Conservation (phyloP, 2,113 vertebrate species). For the Alligator sinensis region DNA sequence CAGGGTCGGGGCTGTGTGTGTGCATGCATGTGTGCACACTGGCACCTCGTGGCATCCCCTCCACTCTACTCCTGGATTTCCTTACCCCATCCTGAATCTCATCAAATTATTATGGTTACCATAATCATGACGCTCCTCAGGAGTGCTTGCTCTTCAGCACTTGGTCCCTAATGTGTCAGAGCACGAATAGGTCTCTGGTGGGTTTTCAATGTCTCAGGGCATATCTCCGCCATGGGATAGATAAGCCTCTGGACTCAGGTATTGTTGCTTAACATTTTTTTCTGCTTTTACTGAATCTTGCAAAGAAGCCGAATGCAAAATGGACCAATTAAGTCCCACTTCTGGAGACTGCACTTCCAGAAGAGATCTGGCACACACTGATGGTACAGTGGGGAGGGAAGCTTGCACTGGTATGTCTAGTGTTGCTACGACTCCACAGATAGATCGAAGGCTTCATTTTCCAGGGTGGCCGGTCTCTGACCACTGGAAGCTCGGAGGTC, state of each 20-base stretch:
- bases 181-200: no score
- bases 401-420: neutral
- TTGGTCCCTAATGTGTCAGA: no score
- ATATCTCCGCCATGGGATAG: no score
- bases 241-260: neutral
- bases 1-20: no score
- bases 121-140: no score
- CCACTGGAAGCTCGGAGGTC: neutral
- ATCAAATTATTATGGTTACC: no score
- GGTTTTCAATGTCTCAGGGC: no score
- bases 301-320: neutral
- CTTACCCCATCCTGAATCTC: no score
- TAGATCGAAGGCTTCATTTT: conserved; percentile 53
- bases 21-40: no score
- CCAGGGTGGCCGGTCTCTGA: conserved; percentile 9
- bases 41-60: no score
- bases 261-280: neutral
- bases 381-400: conserved; percentile 18
- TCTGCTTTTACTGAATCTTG: neutral
- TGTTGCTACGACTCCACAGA: neutral
- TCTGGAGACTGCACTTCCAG: neutral
- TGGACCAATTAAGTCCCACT: neutral
- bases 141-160: no score
- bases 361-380: neutral
- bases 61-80: no score